phyloP scores from a whole-genome alignment of 2,113 vertebrate species.

The Callorhinus ursinus region DNA sequence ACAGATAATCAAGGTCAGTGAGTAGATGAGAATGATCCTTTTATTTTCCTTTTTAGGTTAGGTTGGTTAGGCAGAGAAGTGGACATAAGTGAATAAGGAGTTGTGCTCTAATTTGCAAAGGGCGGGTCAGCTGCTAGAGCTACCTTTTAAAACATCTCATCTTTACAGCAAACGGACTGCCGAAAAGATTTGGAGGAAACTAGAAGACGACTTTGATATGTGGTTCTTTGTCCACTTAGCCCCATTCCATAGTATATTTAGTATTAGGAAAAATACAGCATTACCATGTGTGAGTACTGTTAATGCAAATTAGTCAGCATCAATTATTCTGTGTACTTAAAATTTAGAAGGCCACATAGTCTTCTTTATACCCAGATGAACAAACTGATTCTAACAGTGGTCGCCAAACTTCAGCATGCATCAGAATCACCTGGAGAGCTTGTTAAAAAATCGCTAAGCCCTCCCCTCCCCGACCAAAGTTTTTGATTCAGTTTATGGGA shows the following conservation, averaged over 20 bases:
- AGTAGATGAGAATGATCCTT: neutral
- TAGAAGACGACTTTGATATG: neutral
- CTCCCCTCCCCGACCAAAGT: neutral
- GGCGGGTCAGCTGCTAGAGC: neutral
- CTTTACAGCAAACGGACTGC: neutral
- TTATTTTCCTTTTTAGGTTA: neutral
- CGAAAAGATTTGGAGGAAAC: neutral
- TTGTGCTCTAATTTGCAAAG: constrained; percentile 12
- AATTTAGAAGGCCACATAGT: neutral
- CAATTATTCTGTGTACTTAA: neutral
- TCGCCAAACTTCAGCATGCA: neutral
- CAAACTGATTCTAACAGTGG: neutral
- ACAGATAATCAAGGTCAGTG: neutral
- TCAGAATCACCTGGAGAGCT: neutral
- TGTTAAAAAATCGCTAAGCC: neutral
- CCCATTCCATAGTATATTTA: neutral
- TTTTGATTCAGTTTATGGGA: neutral
- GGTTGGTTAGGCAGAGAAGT: neutral
- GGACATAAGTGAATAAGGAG: neutral
- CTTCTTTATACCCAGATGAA: neutral
- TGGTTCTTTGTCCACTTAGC: neutral
- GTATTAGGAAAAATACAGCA: neutral
- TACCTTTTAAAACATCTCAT: neutral
- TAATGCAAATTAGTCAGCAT: neutral
- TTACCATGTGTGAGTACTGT: neutral